A percentile compares a stretch with the other conserved stretches of the same genome.
Evolutionary conservation across 2,113 vertebrate species (phyloP).

Genomic region (Callocephalon fimbriatum): DNA sequence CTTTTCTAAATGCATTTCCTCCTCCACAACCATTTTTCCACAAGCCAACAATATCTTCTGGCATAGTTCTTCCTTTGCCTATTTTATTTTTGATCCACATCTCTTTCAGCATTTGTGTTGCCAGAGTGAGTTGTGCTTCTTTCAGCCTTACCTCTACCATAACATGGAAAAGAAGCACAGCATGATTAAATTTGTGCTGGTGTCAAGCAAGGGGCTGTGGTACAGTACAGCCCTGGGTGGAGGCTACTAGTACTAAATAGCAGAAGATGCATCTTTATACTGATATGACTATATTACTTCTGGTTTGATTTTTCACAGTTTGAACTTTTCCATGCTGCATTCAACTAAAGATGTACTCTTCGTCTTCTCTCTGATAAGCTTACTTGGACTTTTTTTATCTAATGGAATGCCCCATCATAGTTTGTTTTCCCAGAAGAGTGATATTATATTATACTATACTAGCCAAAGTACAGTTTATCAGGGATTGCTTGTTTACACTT

Average conservation of each 20-base stretch:
- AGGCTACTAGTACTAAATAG: background rate
- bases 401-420: background rate
- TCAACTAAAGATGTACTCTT: background rate
- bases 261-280: background rate
- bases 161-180: background rate
- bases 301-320: background rate
- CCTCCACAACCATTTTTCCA: background rate
- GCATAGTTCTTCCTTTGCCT: background rate
- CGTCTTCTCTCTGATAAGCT: background rate
- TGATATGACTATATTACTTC: background rate
- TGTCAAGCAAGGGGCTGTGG: background rate
- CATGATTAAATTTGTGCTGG: background rate
- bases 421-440: background rate
- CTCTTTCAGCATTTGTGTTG: background rate
- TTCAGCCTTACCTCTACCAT: accelerated
- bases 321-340: background rate
- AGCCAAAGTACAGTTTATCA: background rate
- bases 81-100: background rate
- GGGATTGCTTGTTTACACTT: background rate
- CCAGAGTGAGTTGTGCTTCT: background rate
- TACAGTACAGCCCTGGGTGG: background rate
- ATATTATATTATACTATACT: background rate
- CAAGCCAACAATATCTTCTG: background rate
- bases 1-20: background rate
- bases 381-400: background rate